Base-by-base conservation (phyloP, 2,113 vertebrate species). In the Anhinga anhinga region DNA sequence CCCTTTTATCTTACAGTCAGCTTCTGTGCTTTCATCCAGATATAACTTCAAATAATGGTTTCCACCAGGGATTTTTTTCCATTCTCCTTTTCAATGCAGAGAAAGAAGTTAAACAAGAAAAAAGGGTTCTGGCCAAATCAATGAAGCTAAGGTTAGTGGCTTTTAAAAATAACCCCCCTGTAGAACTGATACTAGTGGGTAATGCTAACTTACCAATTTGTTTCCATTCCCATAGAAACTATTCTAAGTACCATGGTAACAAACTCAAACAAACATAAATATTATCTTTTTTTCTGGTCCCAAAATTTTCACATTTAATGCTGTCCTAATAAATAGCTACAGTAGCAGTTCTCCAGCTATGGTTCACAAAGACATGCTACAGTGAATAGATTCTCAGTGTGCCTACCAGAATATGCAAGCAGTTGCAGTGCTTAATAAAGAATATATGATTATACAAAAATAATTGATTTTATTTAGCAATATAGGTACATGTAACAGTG, bases 171-270 rank as follows among this genome's bases (percentile, higher is more conserved):
- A 90, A 30, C 15, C 53, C 22, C n/a, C 53, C 26, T 55, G 19
- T 70, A 81, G 58, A 62, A 96, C 23, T 44, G 29, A 91, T 78
- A 81, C 53, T 78, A 59, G 62, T 44, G 26, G 70, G 47, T 88
- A 80, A 86, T 67, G 18, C 15, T 74, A 94, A 91, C 19, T 88
- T 80, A 89, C 58, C 32, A 58, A 52, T 91, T 74, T 94, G 89
- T 96, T 94, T 94, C 63, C 71, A 90, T 96, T 89, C 67, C 87
- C 89, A 88, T 86, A 80, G 94, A 83, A 95, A 96, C 93, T 86
- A 82, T 44, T 67, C 40, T 53, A 83, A 83, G 71, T 62, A 91
- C 94, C 92, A 87, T 90, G 62, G 94, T 65, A 94, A 95, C 94
- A 93, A 93, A 91, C 21, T 42, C 85, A 96, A 95, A 90, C 65